Percentiles rank a stretch among this genome's conserved stretches.
Evolutionary conservation across 1,140 invertebrate species (phyloP).

Genomic region (Eubasilissa regina): DNA sequence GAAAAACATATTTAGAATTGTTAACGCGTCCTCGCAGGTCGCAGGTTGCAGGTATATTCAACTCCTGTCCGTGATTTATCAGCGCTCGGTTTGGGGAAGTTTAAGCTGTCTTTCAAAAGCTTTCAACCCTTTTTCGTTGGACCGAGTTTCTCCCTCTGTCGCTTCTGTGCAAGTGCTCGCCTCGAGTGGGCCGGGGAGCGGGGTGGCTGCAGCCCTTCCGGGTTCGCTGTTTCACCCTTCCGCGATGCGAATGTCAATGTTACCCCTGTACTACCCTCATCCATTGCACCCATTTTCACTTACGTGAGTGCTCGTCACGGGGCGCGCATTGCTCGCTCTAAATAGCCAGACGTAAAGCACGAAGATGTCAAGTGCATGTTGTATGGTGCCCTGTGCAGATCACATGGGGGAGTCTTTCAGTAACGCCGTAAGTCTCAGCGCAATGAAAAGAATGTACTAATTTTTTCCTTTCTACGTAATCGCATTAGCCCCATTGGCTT

Average conservation of each 20-base stretch:
- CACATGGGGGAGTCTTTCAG: background rate
- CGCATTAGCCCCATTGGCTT: no score
- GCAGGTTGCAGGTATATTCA: background rate
- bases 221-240: conserved; percentile 17
- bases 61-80: conserved; percentile 3
- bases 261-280: conserved; percentile 24
- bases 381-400: background rate
- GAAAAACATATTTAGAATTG: conserved; percentile 5
- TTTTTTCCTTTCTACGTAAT: no score
- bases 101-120: conserved; percentile 26
- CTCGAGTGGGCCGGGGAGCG: conserved; percentile 16
- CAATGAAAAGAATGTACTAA: no score
- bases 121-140: conserved; percentile 19
- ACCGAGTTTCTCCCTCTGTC: background rate
- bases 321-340: background rate
- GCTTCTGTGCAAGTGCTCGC: conserved; percentile 32
- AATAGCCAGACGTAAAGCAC: conserved; percentile 26
- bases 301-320: background rate
- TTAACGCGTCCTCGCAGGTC: background rate
- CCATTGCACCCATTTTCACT: conserved; percentile 31
- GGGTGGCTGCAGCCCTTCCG: conserved; percentile 27
- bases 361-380: conserved; percentile 34
- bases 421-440: no score
- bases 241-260: conserved; percentile 23
- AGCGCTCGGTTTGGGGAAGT: conserved; percentile 22